Base-by-base conservation (phyloP, 2,113 vertebrate species). In the Anthoscopus minutus region DNA sequence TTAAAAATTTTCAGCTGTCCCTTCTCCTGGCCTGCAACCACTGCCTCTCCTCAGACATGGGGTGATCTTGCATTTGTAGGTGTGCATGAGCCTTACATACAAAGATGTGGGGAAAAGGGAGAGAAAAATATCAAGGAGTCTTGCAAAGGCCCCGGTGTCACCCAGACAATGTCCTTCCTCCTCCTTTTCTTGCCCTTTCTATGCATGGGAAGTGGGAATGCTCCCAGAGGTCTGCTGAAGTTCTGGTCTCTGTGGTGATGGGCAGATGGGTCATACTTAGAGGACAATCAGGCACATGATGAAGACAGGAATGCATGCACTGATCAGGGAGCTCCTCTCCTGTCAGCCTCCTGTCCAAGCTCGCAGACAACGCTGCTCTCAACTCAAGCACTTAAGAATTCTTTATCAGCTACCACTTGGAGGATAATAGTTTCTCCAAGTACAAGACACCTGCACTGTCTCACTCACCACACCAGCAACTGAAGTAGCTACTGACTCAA, bases 1-100 rank as follows among this genome's bases (percentile, higher is more conserved):
- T 81, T 66, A 73, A 89, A 89, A 88, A 65, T 45, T 87, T 89
- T 31, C 71, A 71, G 40, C 69, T 86, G 57, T 51, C 58, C 44
- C 35, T 94, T 61, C 58, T 88, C 61, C 22, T 19, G 62, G 35
- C 47, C 60, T 6, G 1, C 51, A 87, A 79, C 40, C 72, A 42
- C 47, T n/a, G 42, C 14, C 9, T 54, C 22, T 3, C 8, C 15
- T 53, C 45, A 89, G 58, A 56, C 5, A 0, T 2, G 47, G 60
- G 56, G 42, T 58, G 73, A 81, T 67, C 66, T 65, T 7, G 9
- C 27, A 25, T 60, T 64, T 48, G 57, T 48, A 74, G 30, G 56
- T 21, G 40, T 24, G 31, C 24, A 23, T 14, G 12, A 1, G 0
- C 51, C 33, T 44, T 38, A 56, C 0, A 2, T 35, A 50, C 19